phyloP scores from a whole-genome alignment of 2,888 invertebrate species.

The Serripes groenlandicus region DNA sequence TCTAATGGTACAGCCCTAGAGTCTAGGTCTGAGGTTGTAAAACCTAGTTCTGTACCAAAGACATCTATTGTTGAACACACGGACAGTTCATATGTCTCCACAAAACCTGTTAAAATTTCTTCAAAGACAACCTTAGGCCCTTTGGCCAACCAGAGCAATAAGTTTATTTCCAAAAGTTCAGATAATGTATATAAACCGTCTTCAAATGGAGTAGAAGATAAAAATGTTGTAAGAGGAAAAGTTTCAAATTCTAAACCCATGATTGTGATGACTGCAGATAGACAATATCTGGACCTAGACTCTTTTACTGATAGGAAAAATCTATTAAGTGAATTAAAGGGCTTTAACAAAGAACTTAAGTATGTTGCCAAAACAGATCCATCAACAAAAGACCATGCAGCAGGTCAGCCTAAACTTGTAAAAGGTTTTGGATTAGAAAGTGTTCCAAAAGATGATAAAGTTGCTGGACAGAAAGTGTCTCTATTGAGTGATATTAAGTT shows the following conservation, averaged over 20 bases:
- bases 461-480: slow-evolving; percentile 9
- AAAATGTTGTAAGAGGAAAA: slow-evolving; percentile 29
- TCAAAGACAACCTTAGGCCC: slow-evolving; percentile 35
- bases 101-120: neutral
- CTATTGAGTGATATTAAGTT: slow-evolving; percentile 56
- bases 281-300: slow-evolving; percentile 64
- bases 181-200: slow-evolving; percentile 41
- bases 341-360: slow-evolving; percentile 65
- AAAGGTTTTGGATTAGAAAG: slow-evolving; percentile 4
- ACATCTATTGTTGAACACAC: neutral
- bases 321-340: slow-evolving; percentile 65
- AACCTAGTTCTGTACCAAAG: neutral
- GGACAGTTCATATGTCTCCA: slow-evolving; percentile 4
- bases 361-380: slow-evolving; percentile 30
- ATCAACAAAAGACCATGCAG: neutral
- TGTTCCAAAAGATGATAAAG: slow-evolving; percentile 4
- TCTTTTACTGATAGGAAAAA: slow-evolving; percentile 64
- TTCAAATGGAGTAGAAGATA: neutral
- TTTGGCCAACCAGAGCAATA: slow-evolving; percentile 47
- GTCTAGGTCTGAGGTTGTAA: neutral
- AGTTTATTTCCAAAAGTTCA: slow-evolving; percentile 53
- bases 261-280: slow-evolving; percentile 59
- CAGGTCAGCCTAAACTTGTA: slow-evolving; percentile 7
- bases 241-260: slow-evolving; percentile 37
- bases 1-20: slow-evolving; percentile 6